A percentile compares a stretch with the other conserved stretches of the same genome.
phyloP scores from a whole-genome alignment of 2,113 vertebrate species.

The Seriola dumerili region DNA sequence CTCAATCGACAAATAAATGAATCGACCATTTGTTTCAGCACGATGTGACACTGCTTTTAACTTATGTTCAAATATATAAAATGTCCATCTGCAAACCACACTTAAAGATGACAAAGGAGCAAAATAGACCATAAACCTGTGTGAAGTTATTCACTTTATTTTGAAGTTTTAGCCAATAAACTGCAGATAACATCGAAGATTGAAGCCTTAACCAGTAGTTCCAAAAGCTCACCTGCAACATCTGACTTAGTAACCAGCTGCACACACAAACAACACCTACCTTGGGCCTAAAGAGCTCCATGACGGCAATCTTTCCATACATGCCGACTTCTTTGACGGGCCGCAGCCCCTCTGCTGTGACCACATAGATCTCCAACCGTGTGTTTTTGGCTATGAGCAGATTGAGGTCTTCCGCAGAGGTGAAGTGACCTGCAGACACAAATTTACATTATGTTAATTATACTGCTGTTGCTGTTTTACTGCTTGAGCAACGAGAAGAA shows the following conservation, averaged over 20 bases:
- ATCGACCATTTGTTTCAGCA: background rate
- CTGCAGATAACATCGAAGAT: background rate
- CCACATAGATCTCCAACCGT: slow-evolving; percentile 97
- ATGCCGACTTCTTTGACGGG: slow-evolving; percentile 99
- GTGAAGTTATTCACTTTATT: background rate
- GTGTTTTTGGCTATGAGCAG: slow-evolving; percentile 98
- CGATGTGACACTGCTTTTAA: too few relatives aligned
- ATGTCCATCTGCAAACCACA: too few relatives aligned
- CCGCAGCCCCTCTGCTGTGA: slow-evolving; percentile 96
- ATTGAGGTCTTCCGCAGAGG: slow-evolving; percentile 95
- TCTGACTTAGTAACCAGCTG: background rate
- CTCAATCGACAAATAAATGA: background rate
- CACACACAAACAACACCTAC: slow-evolving; percentile 72
- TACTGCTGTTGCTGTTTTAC: background rate
- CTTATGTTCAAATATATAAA: too few relatives aligned
- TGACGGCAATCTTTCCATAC: slow-evolving; percentile 97
- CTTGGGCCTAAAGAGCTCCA: slow-evolving; percentile 99
- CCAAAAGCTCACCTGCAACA: background rate
- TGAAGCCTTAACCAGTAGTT: background rate
- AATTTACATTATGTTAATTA: background rate
- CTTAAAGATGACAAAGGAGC: background rate
- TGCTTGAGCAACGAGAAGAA: background rate
- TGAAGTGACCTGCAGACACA: slow-evolving; percentile 92
- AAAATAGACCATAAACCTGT: background rate
- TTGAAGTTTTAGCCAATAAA: background rate